Conservation (phyloP, 2,888 invertebrate species). For the Sialis lutaria region DNA sequence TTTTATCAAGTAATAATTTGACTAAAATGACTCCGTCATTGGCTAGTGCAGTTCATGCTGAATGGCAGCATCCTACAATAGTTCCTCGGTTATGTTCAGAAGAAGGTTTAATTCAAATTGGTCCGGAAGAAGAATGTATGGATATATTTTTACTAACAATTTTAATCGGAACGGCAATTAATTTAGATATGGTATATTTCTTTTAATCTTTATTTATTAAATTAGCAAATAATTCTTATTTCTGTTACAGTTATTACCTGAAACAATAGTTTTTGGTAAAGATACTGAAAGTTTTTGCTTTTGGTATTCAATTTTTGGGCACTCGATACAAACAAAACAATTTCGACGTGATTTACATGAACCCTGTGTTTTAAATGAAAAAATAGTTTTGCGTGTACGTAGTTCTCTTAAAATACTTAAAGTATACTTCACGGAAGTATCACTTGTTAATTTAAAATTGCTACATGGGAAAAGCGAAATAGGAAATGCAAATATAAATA, state of each 20-base stretch:
- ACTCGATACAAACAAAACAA: conserved; percentile 18
- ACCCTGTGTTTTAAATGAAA: conserved; percentile 13
- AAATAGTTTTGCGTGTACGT: conserved; percentile 23
- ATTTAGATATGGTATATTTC: conserved; percentile 25
- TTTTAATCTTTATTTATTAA: not conserved
- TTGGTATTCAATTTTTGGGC: conserved; percentile 20
- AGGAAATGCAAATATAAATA: conserved; percentile 28
- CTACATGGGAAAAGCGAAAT: conserved; percentile 24
- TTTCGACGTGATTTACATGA: conserved; percentile 14
- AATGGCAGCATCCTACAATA: conserved; percentile 1
- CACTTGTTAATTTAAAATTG: conserved; percentile 28
- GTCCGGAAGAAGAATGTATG: conserved; percentile 17
- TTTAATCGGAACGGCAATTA: conserved; percentile 29
- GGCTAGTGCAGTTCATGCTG: not conserved
- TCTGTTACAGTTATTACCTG: conserved; percentile 1
- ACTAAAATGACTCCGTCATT: not conserved
- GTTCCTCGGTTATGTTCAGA: conserved; percentile 14
- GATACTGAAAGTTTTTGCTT: conserved; percentile 14
- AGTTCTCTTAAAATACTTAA: conserved; percentile 24
- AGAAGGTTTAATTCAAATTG: conserved; percentile 21
- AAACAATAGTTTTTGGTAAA: conserved; percentile 9
- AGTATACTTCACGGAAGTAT: conserved; percentile 30
- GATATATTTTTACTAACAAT: conserved; percentile 30
- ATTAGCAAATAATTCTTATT: not conserved
- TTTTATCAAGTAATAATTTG: not conserved